Conservation (phyloP, 2,113 vertebrate genomes). For the Pavo muticus region DNA sequence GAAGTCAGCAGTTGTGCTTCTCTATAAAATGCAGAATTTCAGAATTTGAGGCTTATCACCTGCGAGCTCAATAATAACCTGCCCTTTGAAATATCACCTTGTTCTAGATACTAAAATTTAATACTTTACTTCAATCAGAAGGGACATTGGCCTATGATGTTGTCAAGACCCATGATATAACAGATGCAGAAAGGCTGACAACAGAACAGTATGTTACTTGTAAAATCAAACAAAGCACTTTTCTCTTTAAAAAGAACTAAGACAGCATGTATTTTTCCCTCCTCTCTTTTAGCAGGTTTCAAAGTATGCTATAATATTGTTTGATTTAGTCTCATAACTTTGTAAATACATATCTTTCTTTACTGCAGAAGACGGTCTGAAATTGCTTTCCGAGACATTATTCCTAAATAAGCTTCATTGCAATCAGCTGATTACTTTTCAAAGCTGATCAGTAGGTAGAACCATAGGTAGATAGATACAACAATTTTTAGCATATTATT, state of each 20-base stretch:
- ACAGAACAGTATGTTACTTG: constrained; percentile 42
- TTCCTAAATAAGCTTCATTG: neutral
- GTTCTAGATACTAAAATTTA: constrained; percentile 62
- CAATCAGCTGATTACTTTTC: neutral
- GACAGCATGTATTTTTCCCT: constrained; percentile 8
- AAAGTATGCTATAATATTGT: neutral
- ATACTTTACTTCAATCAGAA: constrained; percentile 76
- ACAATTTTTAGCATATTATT: constrained; percentile 1
- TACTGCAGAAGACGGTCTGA: neutral
- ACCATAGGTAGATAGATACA: neutral
- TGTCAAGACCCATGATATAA: constrained; percentile 61
- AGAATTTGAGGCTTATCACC: constrained; percentile 64
- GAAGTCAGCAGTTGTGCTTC: constrained; percentile 69
- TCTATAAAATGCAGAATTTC: constrained; percentile 67
- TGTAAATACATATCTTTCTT: neutral
- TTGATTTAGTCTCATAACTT: neutral
- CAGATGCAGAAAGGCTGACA: constrained; percentile 52
- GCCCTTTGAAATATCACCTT: constrained; percentile 73
- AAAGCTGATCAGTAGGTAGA: neutral
- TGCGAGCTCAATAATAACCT: constrained; percentile 54
- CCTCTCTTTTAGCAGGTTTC: neutral
- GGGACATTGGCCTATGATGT: constrained; percentile 54
- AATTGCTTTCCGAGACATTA: neutral
- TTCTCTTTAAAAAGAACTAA: constrained; percentile 37
- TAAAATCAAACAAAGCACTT: constrained; percentile 57